Evolutionary conservation across 2,113 vertebrate species (phyloP), one percentile per base, ranked within the genome.

Genomic region (Rhegmatorhina hoffmannsi): DNA sequence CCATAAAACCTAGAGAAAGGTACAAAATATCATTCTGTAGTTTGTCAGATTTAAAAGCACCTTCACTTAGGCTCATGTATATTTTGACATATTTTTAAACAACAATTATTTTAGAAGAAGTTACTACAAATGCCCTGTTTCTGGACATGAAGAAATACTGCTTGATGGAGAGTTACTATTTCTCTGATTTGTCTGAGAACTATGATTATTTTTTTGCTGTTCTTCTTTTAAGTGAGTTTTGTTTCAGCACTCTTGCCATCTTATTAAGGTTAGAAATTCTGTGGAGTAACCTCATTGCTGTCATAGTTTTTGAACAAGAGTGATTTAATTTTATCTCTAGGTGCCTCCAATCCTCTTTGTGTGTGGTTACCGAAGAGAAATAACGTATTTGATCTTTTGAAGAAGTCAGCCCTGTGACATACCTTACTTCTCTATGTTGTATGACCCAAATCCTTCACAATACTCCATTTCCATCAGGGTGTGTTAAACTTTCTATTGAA

Each of bases 401-500:
- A 63, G 55, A 80, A 86, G 29, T 67, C 70, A 88, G 11, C 24
- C 29, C 26, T 70, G n/a, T 79, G 60, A 38, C 52, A 46, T 43
- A 28, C 36, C 47, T 91, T 79, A 60, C 24, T 43, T 80, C 34
- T 70, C 23, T 68, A 10, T 56, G 21, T 70, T 92, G 8, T 47
- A 26, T 73, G 90, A 76, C 82, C 63, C 56, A 92, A 82, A 92
- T 93, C 59, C 56, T 90, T 90, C 83, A 81, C 44, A 77, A 67
- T 60, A 40, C 64, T 67, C 26, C 29, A 10, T 93, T 88, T 94
- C 74, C 34, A 34, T 78, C 50, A 63, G 43, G 11, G 2, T 67
- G 19, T 55, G 36, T 75, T 84, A 77, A 75, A 87, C 9, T 90
- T 92, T 44, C 28, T 75, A 3, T 52, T 77, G 46, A 50, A 84